phyloP scores from a whole-genome alignment of 1,140 invertebrate species.

The Euura saliciscinereae region DNA sequence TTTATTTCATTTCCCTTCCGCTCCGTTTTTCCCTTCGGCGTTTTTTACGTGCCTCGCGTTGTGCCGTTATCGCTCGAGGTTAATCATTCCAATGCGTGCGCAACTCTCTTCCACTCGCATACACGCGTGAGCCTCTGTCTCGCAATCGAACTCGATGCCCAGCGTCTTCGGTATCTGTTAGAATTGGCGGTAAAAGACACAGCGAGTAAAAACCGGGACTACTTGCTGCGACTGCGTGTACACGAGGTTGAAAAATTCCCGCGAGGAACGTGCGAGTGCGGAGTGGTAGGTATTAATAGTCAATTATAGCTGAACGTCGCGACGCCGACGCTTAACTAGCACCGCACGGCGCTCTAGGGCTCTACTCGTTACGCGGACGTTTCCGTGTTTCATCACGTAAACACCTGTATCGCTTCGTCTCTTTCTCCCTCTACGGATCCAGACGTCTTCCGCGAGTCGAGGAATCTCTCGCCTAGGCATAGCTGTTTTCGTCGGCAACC shows the following conservation, averaged over 20 bases:
- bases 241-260: not conserved
- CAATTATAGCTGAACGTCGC: not conserved
- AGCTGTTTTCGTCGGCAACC: not conserved
- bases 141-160: too few relatives aligned
- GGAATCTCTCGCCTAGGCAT: not conserved
- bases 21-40: constrained; percentile 14
- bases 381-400: constrained; percentile 6
- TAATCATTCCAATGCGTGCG: constrained; percentile 3
- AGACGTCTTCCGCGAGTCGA: not conserved
- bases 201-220: not conserved
- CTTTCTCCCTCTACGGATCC: not conserved
- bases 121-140: not conserved
- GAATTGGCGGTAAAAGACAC: not conserved
- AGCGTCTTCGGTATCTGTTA: not conserved
- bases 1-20: constrained; percentile 24
- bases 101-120: not conserved
- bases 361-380: not conserved
- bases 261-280: not conserved
- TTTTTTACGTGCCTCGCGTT: constrained; percentile 8
- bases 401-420: not conserved
- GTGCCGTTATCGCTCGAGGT: constrained; percentile 1
- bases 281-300: not conserved
- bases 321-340: constrained; percentile 1
- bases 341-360: not conserved
- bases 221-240: not conserved